Base-by-base conservation (phyloP, 2,888 invertebrate genomes). In the Perithous albicinctus region DNA sequence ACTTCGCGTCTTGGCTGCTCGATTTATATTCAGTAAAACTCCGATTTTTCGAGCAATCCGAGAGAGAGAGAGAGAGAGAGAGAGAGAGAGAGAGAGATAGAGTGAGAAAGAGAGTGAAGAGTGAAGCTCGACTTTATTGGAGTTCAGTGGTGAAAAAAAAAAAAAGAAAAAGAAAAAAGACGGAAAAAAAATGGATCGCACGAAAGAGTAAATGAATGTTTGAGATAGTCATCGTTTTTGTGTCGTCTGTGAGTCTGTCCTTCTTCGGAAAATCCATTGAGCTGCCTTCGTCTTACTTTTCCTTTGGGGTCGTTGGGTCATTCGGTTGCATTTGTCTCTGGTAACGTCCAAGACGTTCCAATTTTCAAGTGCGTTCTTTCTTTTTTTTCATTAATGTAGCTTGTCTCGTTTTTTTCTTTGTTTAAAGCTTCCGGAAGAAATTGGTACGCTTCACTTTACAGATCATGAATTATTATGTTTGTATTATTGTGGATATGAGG, bases 171-270 rank as follows among this genome's bases (percentile, higher is more conserved):
- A 56, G 15, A 29, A n/a, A 29, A n/a, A 29, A 29, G n/a, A 29
- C n/a, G 12, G n/a, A 26, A 54, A n/a, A 0, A 26, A 54, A 75
- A 73, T 73, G 73, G 51, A 77, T 61, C 61, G 41, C 59, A 67
- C 51, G 20, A 61, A 76, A 51, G 72, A 67, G 80, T 77, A 63
- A 77, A 64, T n/a, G 48, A 66, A 41, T 66, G 66, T 73, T 51
- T 67, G 35, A 72, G 66, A 51, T 74, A 48, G 59, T 72, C 20
- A n/a, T 48, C 20, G 7, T 56, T 38, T n/a, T 41, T 59, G 29
- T 59, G 38, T 35, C 26, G 32, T 23, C 41, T 18, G 66, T 64
- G 10, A 20, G 18, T 61, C 48, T 73, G n/a, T 59, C 20, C 18
- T 43, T 46, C 41, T 20, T 75, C 23, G 43, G 12, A 38, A 48